These are phyloP conservation scores for Actenoides hombroni DNA, from an alignment of 2,113 vertebrate genomes.

Conservation along the genomic window DNA sequence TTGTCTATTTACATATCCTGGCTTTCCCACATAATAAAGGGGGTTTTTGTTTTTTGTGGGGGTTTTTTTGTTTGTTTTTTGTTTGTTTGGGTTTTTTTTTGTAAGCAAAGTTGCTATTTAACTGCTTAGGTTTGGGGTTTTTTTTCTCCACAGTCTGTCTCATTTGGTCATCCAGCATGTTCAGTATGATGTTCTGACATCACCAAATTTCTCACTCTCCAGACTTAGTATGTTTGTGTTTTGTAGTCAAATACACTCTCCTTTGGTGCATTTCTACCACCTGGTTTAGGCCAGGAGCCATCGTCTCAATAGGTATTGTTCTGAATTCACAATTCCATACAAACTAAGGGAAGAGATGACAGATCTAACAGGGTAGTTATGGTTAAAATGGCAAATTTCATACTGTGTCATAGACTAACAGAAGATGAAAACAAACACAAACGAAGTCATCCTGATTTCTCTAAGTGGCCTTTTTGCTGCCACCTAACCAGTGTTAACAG, in stretches of 20 bases:
- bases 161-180: background rate
- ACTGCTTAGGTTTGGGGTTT: background rate
- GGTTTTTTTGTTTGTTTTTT: background rate
- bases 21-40: background rate
- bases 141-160: background rate
- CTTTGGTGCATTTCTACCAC: background rate
- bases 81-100: too few species aligned
- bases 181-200: background rate
- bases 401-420: constrained; percentile 71
- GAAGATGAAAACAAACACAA: constrained; percentile 73
- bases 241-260: background rate
- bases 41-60: too few species aligned
- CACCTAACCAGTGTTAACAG: constrained; percentile 60
- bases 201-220: background rate
- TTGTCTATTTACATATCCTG: background rate
- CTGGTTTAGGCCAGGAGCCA: constrained; percentile 28
- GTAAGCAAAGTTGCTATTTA: background rate
- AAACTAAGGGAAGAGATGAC: constrained; percentile 54
- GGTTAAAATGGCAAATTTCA: constrained; percentile 69
- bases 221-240: background rate
- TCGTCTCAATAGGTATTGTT: constrained; percentile 1
- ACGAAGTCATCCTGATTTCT: constrained; percentile 68
- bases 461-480: constrained; percentile 61
- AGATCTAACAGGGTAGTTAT: constrained; percentile 61
- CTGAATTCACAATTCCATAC: constrained; percentile 47